Conservation (phyloP, 2,797 vertebrate species). For the Oceanodroma leucorhoa region DNA sequence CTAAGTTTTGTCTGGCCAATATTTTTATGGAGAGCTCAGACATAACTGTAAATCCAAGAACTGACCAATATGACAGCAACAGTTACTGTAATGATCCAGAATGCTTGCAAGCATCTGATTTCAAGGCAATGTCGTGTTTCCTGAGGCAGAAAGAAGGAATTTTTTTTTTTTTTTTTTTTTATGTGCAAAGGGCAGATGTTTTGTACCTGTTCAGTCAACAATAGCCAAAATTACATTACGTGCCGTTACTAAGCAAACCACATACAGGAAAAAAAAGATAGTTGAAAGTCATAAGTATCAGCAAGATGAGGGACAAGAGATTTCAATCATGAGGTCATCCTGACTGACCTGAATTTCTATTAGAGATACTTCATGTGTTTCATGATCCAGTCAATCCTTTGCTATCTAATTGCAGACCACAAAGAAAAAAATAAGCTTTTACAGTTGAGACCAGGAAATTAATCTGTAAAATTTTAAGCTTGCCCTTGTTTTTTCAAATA, state of each 20-base stretch:
- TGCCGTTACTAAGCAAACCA: not conserved
- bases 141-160: not conserved
- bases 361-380: not conserved
- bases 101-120: not conserved
- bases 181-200: rapidly evolving
- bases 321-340: not conserved
- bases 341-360: not conserved
- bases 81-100: not conserved
- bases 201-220: not conserved
- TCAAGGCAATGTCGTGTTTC: not conserved
- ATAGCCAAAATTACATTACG: not conserved
- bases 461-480: not conserved
- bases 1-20: not conserved
- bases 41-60: not conserved
- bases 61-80: not conserved
- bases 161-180: not conserved
- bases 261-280: not conserved
- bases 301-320: not conserved
- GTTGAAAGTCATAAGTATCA: not conserved
- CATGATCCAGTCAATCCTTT: not conserved
- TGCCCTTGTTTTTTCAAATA: not conserved
- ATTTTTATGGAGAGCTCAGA: not conserved
- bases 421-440: not conserved
- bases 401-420: not conserved
- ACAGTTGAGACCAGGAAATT: not conserved